Evolutionary conservation across 1,140 invertebrate species (phyloP).

Genomic region (Calephelis virginiensis): DNA sequence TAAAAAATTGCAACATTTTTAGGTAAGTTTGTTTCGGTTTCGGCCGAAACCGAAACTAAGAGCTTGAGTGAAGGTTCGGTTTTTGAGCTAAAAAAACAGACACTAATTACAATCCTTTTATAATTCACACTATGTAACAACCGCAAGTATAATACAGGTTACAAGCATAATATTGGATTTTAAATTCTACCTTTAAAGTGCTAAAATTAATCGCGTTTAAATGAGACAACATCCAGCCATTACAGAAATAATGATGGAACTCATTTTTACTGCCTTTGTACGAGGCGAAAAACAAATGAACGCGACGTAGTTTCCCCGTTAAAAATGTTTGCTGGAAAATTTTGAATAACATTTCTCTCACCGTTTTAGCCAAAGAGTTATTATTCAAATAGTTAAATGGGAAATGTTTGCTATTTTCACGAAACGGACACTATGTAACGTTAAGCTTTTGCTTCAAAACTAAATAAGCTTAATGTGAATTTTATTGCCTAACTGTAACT

Average conservation of each 20-base stretch:
- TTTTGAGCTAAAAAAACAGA: too few species aligned
- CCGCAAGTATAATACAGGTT: background rate
- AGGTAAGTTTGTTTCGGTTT: too few species aligned
- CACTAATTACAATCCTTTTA: too few species aligned
- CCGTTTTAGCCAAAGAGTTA: conserved; percentile 13
- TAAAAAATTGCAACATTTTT: too few species aligned
- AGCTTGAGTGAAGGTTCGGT: too few species aligned
- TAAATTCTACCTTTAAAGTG: background rate
- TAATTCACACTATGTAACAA: background rate
- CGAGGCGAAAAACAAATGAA: conserved; percentile 9
- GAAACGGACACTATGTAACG: background rate
- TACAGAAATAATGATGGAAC: conserved; percentile 3
- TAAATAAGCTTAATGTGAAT: conserved; percentile 15
- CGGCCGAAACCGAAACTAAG: too few species aligned
- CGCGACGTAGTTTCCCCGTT: background rate
- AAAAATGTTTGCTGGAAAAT: background rate
- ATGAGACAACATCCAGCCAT: conserved; percentile 3
- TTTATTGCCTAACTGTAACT: conserved; percentile 8
- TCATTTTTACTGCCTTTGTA: conserved; percentile 15
- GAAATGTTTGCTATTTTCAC: conserved; percentile 8
- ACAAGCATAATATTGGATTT: background rate
- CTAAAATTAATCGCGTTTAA: conserved; percentile 2
- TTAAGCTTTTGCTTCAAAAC: conserved; percentile 12
- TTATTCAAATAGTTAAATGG: conserved; percentile 14
- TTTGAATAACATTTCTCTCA: background rate